Conservation (phyloP, 2,888 invertebrate genomes). For the Lordiphosa fenestrarum region DNA sequence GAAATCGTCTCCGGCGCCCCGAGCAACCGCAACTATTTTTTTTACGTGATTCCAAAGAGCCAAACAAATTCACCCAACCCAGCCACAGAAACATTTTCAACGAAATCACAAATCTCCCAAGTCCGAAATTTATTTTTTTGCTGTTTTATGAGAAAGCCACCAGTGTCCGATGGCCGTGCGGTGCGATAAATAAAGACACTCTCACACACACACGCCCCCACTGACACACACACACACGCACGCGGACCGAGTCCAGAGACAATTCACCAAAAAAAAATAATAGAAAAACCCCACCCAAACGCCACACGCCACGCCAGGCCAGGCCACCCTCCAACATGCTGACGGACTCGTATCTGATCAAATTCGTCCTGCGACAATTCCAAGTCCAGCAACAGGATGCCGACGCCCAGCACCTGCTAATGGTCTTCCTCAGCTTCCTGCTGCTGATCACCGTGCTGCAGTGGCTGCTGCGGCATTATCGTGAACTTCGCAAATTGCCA, state of each 20-base stretch:
- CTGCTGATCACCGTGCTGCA: constrained; percentile 77
- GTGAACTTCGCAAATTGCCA: constrained; percentile 83
- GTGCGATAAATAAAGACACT: constrained; percentile 7
- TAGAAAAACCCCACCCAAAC: neutral
- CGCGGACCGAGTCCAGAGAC: neutral
- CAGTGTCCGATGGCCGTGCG: constrained; percentile 60
- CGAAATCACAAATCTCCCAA: constrained; percentile 1
- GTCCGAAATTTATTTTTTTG: constrained; percentile 12
- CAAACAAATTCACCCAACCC: constrained; percentile 25
- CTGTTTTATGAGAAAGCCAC: constrained; percentile 34
- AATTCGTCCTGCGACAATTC: constrained; percentile 75
- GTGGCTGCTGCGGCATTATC: constrained; percentile 76
- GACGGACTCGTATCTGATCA: constrained; percentile 77
- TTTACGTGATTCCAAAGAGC: constrained; percentile 17
- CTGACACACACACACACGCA: constrained; percentile 1
- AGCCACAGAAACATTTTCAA: constrained; percentile 11
- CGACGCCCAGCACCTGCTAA: constrained; percentile 76
- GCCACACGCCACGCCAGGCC: constrained; percentile 19
- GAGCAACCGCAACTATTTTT: constrained; percentile 34
- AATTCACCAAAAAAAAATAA: neutral
- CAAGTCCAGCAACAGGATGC: constrained; percentile 72
- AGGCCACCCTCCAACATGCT: constrained; percentile 50
- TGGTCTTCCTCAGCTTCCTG: constrained; percentile 76
- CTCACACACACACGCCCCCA: constrained; percentile 3
- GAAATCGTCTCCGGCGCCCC: constrained; percentile 75